Evolutionary conservation across 2,113 vertebrate species (phyloP).

Genomic region (Isichthys henryi): DNA sequence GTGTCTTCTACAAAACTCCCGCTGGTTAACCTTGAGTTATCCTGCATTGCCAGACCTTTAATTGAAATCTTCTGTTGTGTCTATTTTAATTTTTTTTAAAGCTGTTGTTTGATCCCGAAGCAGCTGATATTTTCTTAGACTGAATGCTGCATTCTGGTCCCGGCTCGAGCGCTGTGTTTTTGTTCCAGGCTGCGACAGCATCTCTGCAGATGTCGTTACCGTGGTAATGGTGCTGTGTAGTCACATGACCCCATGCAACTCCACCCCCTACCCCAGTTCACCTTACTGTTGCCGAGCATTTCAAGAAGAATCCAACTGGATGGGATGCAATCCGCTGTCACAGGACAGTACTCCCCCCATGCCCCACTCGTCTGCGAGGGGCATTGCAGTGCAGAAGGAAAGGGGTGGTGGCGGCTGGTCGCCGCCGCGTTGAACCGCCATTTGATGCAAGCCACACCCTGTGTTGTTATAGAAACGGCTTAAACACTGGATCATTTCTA

Average conservation of each 20-base stretch:
- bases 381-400: not conserved
- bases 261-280: not conserved
- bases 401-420: not conserved
- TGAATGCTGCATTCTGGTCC: not conserved
- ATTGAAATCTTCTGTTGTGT: conserved; percentile 28
- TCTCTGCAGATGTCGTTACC: conserved; percentile 1
- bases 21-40: not conserved
- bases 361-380: not conserved
- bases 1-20: not conserved
- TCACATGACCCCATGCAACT: not conserved
- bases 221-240: conserved; percentile 10
- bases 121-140: conserved; percentile 5
- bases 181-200: not conserved
- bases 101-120: not conserved
- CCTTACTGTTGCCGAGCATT: not conserved
- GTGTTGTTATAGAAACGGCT: not conserved
- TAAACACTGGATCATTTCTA: not conserved
- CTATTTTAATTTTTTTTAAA: conserved; percentile 50
- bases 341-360: not conserved
- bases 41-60: not conserved
- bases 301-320: not conserved
- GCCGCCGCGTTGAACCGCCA: not conserved
- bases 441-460: not conserved
- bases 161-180: conserved; percentile 1
- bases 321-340: not conserved